Base-by-base conservation (phyloP, 2,797 vertebrate genomes). In the Sebastes trivittatus region DNA sequence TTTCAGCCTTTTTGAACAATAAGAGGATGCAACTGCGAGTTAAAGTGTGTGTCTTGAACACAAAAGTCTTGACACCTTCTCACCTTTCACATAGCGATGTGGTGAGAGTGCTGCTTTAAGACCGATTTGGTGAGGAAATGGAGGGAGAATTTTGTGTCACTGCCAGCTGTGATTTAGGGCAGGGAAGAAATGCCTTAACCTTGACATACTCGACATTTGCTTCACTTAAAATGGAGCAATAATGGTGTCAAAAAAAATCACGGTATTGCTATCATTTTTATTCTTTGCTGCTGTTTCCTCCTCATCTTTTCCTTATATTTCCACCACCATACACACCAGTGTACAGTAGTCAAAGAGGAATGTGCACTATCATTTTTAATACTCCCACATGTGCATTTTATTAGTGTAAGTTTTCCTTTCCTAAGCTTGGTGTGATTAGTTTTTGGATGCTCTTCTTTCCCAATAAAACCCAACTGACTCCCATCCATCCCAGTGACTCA, bases 401-500 rank as follows among this genome's bases (percentile, higher is more conserved):
- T 72, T n/a, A 34, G 58, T 23, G 13, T 11, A 11, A 6, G 20
- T 70, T 78, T 87, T 60, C 0, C 30, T 64, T 72, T 72, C 25
- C 56, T 59, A 59, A n/a, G 13, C 7, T 30, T 67, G 30, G 23
- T 54, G 42, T 64, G 62, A 65, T 22, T 16, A 29, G 18, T 9
- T 68, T 72, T 36, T 38, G 54, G 6, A 32, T 20, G 20, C 38
- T 61, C 52, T 49, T 22, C 16, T 74, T 61, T 49, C 58, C 68
- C 59, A 9, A 22, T 56, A 34, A 59, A 66, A 72, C 32, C 46
- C 61, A 61, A 38, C 72, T 72, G 42, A 70, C 61, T 42, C 7
- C 68, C 75, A 68, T 75, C 73, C 7, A 9, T 70, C 55, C 52
- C 69, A 13, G 16, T 6, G 71, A 94, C 97, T 94, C 96, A 99